These are phyloP conservation scores for Mus minutoides DNA, from an alignment of 2,797 vertebrate species.

Conservation along the genomic window DNA sequence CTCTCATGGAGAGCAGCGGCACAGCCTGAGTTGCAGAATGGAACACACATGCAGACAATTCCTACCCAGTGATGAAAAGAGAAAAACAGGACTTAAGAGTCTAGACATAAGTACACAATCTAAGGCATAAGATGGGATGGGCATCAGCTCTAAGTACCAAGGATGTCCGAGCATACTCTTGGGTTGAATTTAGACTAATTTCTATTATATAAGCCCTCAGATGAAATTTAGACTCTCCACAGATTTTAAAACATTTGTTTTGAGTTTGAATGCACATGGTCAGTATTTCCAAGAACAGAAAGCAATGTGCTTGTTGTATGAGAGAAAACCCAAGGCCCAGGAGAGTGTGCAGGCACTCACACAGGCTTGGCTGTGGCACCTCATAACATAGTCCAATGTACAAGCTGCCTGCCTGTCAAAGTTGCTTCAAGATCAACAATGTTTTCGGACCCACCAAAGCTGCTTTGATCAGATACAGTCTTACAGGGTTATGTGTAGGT, in stretches of 20 bases:
- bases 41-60: not conserved
- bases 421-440: not conserved
- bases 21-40: not conserved
- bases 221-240: not conserved
- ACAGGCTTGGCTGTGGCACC: not conserved
- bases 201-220: not conserved
- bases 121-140: not conserved
- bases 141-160: not conserved
- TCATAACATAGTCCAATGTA: accelerated
- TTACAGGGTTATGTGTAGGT: not conserved
- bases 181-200: not conserved
- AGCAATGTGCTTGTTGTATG: not conserved
- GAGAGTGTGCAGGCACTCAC: not conserved
- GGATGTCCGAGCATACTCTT: not conserved
- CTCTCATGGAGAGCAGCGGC: not conserved
- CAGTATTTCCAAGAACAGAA: not conserved
- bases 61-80: not conserved
- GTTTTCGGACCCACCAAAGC: not conserved
- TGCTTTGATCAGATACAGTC: not conserved
- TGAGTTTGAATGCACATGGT: slow-evolving; percentile 8
- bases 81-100: not conserved
- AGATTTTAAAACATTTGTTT: slow-evolving; percentile 31
- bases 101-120: slow-evolving; percentile 12
- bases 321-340: not conserved
- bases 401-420: accelerated